These are phyloP conservation scores for Esox niger DNA, from an alignment of 2,113 vertebrate species.

Conservation along the genomic window DNA sequence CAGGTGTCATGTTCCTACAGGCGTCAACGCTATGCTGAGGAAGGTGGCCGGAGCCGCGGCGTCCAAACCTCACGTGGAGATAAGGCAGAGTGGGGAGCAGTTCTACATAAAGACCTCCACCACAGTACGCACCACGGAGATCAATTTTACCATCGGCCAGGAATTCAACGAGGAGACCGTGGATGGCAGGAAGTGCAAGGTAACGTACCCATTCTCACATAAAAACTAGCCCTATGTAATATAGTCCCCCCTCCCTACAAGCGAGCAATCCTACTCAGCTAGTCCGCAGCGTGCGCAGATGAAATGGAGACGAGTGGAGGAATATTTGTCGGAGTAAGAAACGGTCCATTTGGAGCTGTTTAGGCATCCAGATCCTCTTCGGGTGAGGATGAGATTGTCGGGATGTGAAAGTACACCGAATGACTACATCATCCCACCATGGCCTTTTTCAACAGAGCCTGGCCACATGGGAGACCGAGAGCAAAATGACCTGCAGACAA, in stretches of 20 bases:
- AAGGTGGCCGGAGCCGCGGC: conserved; percentile 90
- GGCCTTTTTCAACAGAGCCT: conserved; percentile 77
- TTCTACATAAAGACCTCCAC: conserved; percentile 99
- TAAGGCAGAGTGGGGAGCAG: conserved; percentile 87
- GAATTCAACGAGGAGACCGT: conserved; percentile 96
- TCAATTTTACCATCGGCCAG: conserved; percentile 89
- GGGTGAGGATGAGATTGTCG: neutral
- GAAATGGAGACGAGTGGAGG: neutral
- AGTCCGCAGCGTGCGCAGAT: neutral
- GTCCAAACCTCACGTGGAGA: conserved; percentile 95
- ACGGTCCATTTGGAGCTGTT: neutral
- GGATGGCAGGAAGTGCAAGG: conserved; percentile 95
- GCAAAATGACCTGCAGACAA: conserved; percentile 94
- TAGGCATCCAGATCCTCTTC: neutral
- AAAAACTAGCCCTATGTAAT: neutral
- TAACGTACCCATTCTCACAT: conserved; percentile 61
- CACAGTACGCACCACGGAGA: conserved; percentile 93
- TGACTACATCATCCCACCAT: neutral
- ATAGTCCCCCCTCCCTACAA: neutral
- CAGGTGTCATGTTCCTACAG: conserved; percentile 57
- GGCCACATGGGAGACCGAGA: conserved; percentile 92
- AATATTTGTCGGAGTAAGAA: neutral
- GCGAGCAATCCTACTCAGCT: neutral
- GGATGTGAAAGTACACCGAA: neutral
- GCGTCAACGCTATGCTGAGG: conserved; percentile 93